Conservation (phyloP, 2,888 invertebrate genomes). For the Halictus ligatus region DNA sequence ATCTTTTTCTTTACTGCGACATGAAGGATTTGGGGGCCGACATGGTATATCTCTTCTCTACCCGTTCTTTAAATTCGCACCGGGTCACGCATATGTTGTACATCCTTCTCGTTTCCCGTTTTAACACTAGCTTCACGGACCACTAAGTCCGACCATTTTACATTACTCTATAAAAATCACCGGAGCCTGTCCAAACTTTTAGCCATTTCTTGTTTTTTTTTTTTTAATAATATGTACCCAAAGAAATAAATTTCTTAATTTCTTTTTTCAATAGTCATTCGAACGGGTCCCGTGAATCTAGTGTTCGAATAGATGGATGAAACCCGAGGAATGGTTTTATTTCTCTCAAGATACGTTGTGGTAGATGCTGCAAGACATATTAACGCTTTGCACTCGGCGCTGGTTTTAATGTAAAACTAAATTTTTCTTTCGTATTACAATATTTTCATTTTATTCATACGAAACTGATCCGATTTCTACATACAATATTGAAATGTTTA, state of each 20-base stretch:
- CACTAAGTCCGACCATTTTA: neutral
- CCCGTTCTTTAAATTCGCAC: neutral
- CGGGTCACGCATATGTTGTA: neutral
- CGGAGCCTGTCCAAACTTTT: no score
- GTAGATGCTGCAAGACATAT: neutral
- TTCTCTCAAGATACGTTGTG: neutral
- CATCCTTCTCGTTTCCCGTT: neutral
- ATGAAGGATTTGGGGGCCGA: constrained; percentile 93
- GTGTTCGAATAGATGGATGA: neutral
- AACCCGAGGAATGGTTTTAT: neutral
- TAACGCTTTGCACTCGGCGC: no score
- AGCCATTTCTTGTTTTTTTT: no score
- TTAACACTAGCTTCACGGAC: neutral
- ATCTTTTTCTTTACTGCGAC: constrained; percentile 89
- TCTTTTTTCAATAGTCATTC: no score
- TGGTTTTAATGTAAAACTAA: no score
- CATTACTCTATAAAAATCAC: neutral
- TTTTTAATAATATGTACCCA: no score
- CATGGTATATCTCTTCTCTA: constrained; percentile 86
- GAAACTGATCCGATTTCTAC: no score
- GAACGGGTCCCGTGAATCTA: neutral
- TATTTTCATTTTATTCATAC: no score
- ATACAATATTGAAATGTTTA: no score
- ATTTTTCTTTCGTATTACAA: no score
- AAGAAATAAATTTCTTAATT: no score